Evolutionary conservation across 2,888 invertebrate species (phyloP), one percentile per base, ranked within the genome.

Genomic region (Lepas anatifera): DNA sequence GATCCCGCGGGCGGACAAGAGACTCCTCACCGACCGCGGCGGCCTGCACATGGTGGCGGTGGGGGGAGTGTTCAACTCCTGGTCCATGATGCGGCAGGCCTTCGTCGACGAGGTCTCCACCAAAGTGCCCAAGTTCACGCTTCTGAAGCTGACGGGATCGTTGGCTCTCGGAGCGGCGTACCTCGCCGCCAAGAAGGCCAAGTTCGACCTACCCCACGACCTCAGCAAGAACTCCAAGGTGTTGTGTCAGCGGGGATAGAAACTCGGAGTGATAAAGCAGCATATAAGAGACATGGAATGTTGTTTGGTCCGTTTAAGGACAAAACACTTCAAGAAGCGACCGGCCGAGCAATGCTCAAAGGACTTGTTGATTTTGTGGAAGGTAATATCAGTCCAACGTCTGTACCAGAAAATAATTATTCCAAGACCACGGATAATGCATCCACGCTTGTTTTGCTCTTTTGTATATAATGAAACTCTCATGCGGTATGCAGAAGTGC

Each of bases 61-160:
- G 0, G 97, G 97, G 0, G 95, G 95, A 0, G 95, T 98, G 1
- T 98, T 94, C 92, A 86, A 90, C 73, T 95, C 95, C 77, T 98
- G 95, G 95, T 81, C 86, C 8, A 83, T 89, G 37, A 78, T 98
- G 72, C 84, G 87, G 76, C 81, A 85, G 3, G 93, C 92, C 0
- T 88, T 92, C 75, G 77, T 86, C 4, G 76, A 80, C 3, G 84
- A 84, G 72, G 78, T 90, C 7, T 72, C 71, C n/a, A 70, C 72
- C 46, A 37, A 64, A 7, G 50, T 80, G 22, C 70, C 73, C 22
- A 77, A 78, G 70, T 75, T 79, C 27, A 78, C 77, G 35, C 74
- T 81, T 64, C 70, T 78, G 22, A 83, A 83, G 27, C 83, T 95
- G 27, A 88, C 86, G 22, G 87, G 87, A 0, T 86, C 88, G 0